Percentiles rank a stretch among this genome's conserved stretches.
phyloP scores from a whole-genome alignment of 2,888 invertebrate species.

The Hirtodrosophila histrioides region DNA sequence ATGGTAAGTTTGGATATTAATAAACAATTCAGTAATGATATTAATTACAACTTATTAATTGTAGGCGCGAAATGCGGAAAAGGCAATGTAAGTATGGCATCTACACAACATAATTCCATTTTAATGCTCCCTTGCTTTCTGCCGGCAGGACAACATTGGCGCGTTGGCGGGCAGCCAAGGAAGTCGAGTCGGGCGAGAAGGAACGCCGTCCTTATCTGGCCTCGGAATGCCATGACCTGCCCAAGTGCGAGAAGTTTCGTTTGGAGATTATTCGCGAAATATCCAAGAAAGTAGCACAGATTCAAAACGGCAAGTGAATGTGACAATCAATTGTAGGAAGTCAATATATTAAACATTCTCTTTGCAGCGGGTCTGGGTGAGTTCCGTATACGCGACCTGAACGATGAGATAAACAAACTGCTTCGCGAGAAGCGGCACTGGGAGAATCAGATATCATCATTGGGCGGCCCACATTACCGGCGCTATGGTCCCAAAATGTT shows the following conservation, averaged over 20 bases:
- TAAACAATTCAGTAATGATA: slow-evolving; percentile 9
- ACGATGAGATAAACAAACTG: slow-evolving; percentile 99
- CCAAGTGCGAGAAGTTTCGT: slow-evolving; percentile 97
- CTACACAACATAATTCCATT: background rate
- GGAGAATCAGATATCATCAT: slow-evolving; percentile 97
- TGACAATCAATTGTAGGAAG: background rate
- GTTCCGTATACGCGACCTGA: slow-evolving; percentile 98
- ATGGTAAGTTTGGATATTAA: slow-evolving; percentile 61
- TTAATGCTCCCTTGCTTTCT: background rate
- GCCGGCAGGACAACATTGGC: slow-evolving; percentile 94
- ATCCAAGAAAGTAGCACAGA: slow-evolving; percentile 99
- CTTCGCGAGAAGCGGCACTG: slow-evolving; percentile 98
- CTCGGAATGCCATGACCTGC: slow-evolving; percentile 96
- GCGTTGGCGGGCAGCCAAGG: slow-evolving; percentile 98
- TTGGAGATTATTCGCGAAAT: slow-evolving; percentile 98
- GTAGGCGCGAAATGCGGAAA: slow-evolving; percentile 98
- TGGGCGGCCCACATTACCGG: slow-evolving; percentile 97
- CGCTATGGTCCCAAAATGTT: slow-evolving; percentile 96
- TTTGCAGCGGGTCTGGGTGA: slow-evolving; percentile 97
- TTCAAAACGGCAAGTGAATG: slow-evolving; percentile 92
- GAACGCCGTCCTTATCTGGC: slow-evolving; percentile 97
- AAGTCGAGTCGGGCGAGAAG: slow-evolving; percentile 94
- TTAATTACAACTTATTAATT: slow-evolving; percentile 67
- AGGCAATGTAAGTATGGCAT: slow-evolving; percentile 93
- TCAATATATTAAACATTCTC: slow-evolving; percentile 3